These are phyloP conservation scores for Plutomurus gul DNA, from an alignment of 1,140 invertebrate species.

Conservation along the genomic window DNA sequence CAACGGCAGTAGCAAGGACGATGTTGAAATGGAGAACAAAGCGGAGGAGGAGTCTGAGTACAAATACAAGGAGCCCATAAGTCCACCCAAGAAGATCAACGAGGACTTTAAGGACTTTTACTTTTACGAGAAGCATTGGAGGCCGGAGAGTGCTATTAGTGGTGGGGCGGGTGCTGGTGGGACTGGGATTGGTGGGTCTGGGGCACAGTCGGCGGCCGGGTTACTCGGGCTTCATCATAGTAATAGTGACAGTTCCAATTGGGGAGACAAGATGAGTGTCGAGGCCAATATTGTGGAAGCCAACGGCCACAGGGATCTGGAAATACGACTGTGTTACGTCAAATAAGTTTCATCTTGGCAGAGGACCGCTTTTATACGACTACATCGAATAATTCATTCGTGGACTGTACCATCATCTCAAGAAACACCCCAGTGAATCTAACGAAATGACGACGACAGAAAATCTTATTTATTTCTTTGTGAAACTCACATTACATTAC, in stretches of 20 bases:
- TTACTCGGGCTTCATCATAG: neutral
- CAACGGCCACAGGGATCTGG: constrained; percentile 53
- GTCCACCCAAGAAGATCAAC: constrained; percentile 36
- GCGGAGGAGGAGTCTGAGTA: neutral
- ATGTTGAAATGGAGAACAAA: neutral
- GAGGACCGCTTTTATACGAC: neutral
- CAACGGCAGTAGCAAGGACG: neutral
- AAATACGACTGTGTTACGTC: constrained; percentile 52
- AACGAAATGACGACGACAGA: no score
- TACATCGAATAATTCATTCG: neutral
- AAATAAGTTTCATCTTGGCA: constrained; percentile 1
- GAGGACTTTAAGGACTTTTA: constrained; percentile 51
- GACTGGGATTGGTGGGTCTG: neutral
- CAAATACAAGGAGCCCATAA: constrained; percentile 13
- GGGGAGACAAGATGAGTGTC: constrained; percentile 42
- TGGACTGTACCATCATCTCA: no score
- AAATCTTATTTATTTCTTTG: no score
- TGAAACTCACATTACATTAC: no score
- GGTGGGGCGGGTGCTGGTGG: neutral
- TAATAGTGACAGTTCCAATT: constrained; percentile 1
- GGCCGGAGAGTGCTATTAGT: constrained; percentile 5
- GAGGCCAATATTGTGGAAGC: constrained; percentile 51
- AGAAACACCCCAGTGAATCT: no score
- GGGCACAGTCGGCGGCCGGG: neutral
- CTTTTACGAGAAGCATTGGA: constrained; percentile 52